Evolutionary conservation across 2,113 vertebrate genomes (phyloP), one percentile per base, ranked within the genome.

Genomic region (Chamaetylas fuelleborni): DNA sequence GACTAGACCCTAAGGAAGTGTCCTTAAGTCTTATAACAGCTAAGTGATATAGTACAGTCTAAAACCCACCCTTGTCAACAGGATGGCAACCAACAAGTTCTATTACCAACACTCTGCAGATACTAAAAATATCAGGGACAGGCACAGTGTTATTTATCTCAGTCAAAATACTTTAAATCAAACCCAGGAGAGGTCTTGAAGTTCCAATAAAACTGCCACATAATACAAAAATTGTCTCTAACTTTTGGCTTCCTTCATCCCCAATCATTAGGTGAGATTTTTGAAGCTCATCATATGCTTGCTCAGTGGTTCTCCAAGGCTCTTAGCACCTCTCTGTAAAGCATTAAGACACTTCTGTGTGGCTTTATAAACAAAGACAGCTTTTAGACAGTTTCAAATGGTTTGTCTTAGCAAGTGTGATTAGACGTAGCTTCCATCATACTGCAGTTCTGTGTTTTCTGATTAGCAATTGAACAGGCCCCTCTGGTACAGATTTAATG

Each of bases 401-500:
- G 57, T 89, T 90, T 85, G 34, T 71, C 67, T 83, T 58, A 80
- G 66, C 36, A 88, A 64, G 48, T 33, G 40, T 58, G 81, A 78
- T 31, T 61, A 72, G 58, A 92, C 7, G 40, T n/a, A 54, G 58
- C 36, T 48, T 65, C 66, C 64, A 92, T 98, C 98, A 98, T 33
- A 98, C 97, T 14, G 98, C 96, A 90, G 98, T 98, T 64, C 97
- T 97, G 40, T 97, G 97, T 92, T 98, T 99, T 91, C 98, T 97
- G 73, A 99, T 98, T 11, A 99, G 94, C 61, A 99, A 93, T 29
- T 98, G 98, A 82, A 99, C 99, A 18, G 98, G 98, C 12, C 99
- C 99, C 83, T 99, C 98, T 8, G 98, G 97, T 50, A 98, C 98
- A 40, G 98, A 98, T 96, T 99, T 99, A 96, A 99, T 98, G 54